Conservation (phyloP, 2,888 invertebrate species). For the Dendrolimus houi region DNA sequence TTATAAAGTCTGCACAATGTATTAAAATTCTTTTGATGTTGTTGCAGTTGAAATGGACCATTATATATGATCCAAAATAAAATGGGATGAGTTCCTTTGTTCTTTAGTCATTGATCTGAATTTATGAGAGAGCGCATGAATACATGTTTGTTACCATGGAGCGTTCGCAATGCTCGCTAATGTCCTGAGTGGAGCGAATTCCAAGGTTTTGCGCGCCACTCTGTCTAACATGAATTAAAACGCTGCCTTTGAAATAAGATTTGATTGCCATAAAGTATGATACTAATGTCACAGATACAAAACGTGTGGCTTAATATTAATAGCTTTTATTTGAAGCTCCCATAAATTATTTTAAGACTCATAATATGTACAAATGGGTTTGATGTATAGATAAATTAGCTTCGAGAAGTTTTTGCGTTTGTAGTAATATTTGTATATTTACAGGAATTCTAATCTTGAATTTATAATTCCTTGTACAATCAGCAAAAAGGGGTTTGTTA, state of each 20-base stretch:
- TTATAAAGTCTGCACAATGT: neutral
- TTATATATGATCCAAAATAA: conserved; percentile 7
- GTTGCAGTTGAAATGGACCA: neutral
- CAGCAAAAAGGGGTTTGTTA: too few relatives aligned
- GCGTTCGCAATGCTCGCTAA: conserved; percentile 47
- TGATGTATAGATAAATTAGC: too few relatives aligned
- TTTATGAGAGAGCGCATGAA: conserved; percentile 52
- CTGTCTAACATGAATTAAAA: conserved; percentile 63
- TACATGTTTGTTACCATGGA: conserved; percentile 25
- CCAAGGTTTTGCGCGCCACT: conserved; percentile 57
- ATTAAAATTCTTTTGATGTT: neutral
- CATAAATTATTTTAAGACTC: conserved; percentile 10
- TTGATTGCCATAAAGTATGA: conserved; percentile 44
- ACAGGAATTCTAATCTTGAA: too few relatives aligned
- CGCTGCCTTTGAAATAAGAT: conserved; percentile 43
- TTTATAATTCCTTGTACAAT: too few relatives aligned
- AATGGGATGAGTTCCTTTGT: conserved; percentile 39
- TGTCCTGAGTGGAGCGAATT: conserved; percentile 36
- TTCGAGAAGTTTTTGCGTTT: too few relatives aligned
- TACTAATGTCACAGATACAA: conserved; percentile 29
- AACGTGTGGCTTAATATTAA: conserved; percentile 6
- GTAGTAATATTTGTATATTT: too few relatives aligned
- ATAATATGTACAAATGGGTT: too few relatives aligned
- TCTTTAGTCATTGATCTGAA: conserved; percentile 57
- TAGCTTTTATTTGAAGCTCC: neutral